Conservation (phyloP, 2,113 vertebrate species). For the Narcine bancroftii region DNA sequence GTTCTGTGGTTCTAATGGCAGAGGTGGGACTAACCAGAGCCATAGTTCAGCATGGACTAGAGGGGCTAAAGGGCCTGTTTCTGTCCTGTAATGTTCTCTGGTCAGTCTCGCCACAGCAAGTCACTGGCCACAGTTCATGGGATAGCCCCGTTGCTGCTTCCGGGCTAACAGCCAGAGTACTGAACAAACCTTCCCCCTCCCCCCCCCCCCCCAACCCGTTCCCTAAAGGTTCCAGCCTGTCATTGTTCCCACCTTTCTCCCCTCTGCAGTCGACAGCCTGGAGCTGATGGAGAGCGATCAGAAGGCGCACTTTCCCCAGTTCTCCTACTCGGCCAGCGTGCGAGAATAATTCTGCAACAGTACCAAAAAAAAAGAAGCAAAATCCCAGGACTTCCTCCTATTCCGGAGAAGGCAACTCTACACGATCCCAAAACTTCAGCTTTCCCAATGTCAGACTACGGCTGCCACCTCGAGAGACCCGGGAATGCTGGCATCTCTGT, state of each 20-base stretch:
- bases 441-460: neutral
- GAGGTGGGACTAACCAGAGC: too few species aligned
- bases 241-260: neutral
- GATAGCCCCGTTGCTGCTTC: neutral
- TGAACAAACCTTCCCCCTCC: neutral
- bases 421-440: constrained; percentile 6
- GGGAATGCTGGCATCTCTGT: neutral
- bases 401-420: constrained; percentile 8
- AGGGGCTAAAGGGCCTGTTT: too few species aligned
- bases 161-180: neutral
- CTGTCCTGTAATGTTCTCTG: too few species aligned
- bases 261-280: constrained; percentile 72
- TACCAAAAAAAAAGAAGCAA: neutral
- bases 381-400: neutral
- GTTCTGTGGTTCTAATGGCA: too few species aligned
- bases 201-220: neutral
- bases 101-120: neutral
- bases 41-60: too few species aligned
- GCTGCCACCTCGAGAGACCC: neutral
- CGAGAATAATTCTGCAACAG: constrained; percentile 63
- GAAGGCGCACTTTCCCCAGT: constrained; percentile 86
- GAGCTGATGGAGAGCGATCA: constrained; percentile 72
- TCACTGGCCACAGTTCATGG: too few species aligned
- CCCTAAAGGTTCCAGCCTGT: too few species aligned
- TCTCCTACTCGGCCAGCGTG: constrained; percentile 87